Percentiles rank a stretch among this genome's conserved stretches.
Conservation (phyloP, 1,140 invertebrate species). For the Dufourea novaeangliae region DNA sequence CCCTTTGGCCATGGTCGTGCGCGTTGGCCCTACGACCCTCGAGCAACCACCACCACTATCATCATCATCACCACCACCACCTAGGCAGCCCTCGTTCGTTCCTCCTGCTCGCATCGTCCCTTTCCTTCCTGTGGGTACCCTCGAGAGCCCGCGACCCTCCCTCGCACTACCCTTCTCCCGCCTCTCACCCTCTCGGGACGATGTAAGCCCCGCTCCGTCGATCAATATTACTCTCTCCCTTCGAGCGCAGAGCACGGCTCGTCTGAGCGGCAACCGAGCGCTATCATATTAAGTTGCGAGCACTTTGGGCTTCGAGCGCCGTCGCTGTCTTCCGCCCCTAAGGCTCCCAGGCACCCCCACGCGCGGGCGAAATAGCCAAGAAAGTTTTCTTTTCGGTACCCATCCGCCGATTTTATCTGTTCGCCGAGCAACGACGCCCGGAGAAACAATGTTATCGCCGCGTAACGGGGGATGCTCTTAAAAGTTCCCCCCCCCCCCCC, state of each 20-base stretch:
- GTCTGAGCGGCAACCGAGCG: slow-evolving; percentile 68
- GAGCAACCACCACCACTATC: slow-evolving; percentile 53
- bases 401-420: slow-evolving; percentile 35
- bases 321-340: too few species aligned
- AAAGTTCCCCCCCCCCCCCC: slow-evolving; percentile 29
- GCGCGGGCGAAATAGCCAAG: too few species aligned
- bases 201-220: slow-evolving; percentile 66
- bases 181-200: slow-evolving; percentile 56
- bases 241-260: slow-evolving; percentile 63
- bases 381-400: slow-evolving; percentile 47
- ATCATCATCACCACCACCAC: too few species aligned
- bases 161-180: slow-evolving; percentile 20
- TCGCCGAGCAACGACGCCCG: background rate
- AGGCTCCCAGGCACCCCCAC: background rate
- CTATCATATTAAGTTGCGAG: slow-evolving; percentile 68
- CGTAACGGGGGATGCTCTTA: slow-evolving; percentile 27
- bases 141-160: slow-evolving; percentile 38
- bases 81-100: slow-evolving; percentile 39
- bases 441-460: slow-evolving; percentile 58
- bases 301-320: slow-evolving; percentile 42
- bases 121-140: slow-evolving; percentile 33
- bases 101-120: slow-evolving; percentile 36
- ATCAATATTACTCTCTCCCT: slow-evolving; percentile 73
- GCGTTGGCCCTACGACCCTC: slow-evolving; percentile 65
- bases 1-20: slow-evolving; percentile 63